Evolutionary conservation across 2,888 invertebrate genomes (phyloP), one percentile per base, ranked within the genome.

Genomic region (Cataglyphis altisquamis): DNA sequence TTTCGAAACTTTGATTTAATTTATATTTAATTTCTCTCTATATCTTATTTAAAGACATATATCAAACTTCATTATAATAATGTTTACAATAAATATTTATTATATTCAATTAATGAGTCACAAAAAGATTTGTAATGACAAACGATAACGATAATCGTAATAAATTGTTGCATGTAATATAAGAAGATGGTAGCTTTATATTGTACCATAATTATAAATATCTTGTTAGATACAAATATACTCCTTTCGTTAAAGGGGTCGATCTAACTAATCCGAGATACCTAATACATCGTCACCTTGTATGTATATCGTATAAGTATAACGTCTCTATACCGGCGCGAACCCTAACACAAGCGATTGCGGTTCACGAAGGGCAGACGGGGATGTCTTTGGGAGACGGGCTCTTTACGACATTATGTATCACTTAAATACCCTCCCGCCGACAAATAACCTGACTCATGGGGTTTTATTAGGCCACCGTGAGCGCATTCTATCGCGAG

Each of bases 371-470:
- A 86, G 88, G 87, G 86, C 67, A 70, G 64, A 39, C 67, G 64
- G 73, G 75, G 68, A 78, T 84, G 67, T 86, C 86, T 90, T 88
- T 85, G 57, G 87, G 83, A 85, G 74, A 75, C 73, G 67, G 67
- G 73, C 84, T 85, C 84, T 86, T 84, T 39, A 86, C 88, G 90
- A 91, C 91, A 88, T 91, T 92, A 91, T 90, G 87, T 90, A 92
- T 91, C 91, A 90, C 90, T 92, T 92, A 90, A 91, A 90, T 90
- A 90, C 87, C 89, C 87, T 82, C 64, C 84, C 84, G 88, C 82
- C 88, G 90, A 91, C 92, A 90, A 92, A 93, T 91, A 91, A 90
- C 86, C 91, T 92, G 92, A 92, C 91, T 90, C 92, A 91, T 90
- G 91, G 90, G 91, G 91, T 92, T 92, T 92, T 92, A 92, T 92